These are phyloP conservation scores for Naso thynnoides DNA, from an alignment of 2,797 vertebrate species.

Conservation along the genomic window DNA sequence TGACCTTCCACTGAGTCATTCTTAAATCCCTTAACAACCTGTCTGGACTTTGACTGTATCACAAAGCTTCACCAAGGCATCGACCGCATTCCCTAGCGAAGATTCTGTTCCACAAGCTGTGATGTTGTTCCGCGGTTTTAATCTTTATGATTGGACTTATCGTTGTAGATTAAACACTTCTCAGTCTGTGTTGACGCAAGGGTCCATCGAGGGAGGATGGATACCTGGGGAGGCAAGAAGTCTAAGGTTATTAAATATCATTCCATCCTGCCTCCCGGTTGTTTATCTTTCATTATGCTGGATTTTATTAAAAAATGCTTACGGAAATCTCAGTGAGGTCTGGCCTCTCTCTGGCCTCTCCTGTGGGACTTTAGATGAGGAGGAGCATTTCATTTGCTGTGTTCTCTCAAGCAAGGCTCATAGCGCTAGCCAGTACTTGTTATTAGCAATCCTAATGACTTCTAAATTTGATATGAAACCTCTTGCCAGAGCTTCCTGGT, in stretches of 20 bases:
- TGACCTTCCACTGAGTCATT: constrained; percentile 57
- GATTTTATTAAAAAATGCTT: constrained; percentile 75
- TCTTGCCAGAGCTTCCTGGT: constrained; percentile 75
- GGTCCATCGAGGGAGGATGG: constrained; percentile 24
- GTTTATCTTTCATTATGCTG: constrained; percentile 78
- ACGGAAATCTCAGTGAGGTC: constrained; percentile 65
- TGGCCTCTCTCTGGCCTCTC: constrained; percentile 68
- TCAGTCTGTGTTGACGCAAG: constrained; percentile 61
- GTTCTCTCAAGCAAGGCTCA: constrained; percentile 56
- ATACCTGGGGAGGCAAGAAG: constrained; percentile 59
- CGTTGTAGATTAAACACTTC: constrained; percentile 63
- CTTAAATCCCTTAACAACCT: constrained; percentile 42
- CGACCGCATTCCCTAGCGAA: constrained; percentile 21
- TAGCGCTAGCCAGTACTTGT: constrained; percentile 69
- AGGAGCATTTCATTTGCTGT: constrained; percentile 72
- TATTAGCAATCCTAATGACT: constrained; percentile 84
- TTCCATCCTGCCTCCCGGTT: constrained; percentile 61
- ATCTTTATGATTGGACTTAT: constrained; percentile 60
- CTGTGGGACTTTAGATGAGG: constrained; percentile 63
- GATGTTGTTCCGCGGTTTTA: constrained; percentile 36
- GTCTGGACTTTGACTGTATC: constrained; percentile 22
- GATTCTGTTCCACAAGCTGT: constrained; percentile 34
- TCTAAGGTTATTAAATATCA: constrained; percentile 69
- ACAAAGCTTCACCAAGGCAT: constrained; percentile 26
- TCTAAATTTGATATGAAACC: constrained; percentile 84